These are phyloP conservation scores for Scelioninae gen. 2 DNA, from an alignment of 2,888 invertebrate genomes.

Conservation along the genomic window DNA sequence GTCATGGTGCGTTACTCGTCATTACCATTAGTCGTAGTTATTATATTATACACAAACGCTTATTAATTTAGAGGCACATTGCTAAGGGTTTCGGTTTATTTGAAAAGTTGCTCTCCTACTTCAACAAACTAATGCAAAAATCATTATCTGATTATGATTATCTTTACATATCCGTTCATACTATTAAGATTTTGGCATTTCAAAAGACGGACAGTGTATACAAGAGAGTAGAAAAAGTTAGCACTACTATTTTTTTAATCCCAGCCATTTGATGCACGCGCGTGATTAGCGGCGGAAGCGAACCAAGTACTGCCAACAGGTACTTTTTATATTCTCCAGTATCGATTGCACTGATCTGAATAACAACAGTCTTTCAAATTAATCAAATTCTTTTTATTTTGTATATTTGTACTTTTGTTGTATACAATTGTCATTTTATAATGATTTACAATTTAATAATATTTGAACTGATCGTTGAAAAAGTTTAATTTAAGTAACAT, in stretches of 20 bases:
- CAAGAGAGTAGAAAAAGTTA: constrained; percentile 46
- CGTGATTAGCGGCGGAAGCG: constrained; percentile 28
- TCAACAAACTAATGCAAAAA: constrained; percentile 69
- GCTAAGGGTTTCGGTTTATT: constrained; percentile 73
- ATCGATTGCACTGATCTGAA: constrained; percentile 10
- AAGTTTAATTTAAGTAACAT: too few species aligned
- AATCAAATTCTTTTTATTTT: too few species aligned
- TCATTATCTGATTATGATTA: constrained; percentile 58
- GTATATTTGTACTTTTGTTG: too few species aligned
- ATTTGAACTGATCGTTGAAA: too few species aligned
- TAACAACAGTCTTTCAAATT: constrained; percentile 33
- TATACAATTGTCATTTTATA: too few species aligned
- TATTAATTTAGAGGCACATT: constrained; percentile 75
- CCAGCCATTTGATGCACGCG: constrained; percentile 25
- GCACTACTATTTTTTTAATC: constrained; percentile 23
- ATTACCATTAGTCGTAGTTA: constrained; percentile 65
- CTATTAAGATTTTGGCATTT: constrained; percentile 54
- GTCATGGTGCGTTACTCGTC: constrained; percentile 48
- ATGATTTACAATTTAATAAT: too few species aligned
- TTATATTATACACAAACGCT: constrained; percentile 71
- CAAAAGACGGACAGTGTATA: constrained; percentile 54
- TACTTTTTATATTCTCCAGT: too few species aligned
- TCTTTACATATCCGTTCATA: constrained; percentile 44
- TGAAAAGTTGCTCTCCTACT: constrained; percentile 70
- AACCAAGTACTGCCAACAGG: constrained; percentile 15